These are phyloP conservation scores for Karalla daura DNA, from an alignment of 2,797 vertebrate species.

Conservation along the genomic window DNA sequence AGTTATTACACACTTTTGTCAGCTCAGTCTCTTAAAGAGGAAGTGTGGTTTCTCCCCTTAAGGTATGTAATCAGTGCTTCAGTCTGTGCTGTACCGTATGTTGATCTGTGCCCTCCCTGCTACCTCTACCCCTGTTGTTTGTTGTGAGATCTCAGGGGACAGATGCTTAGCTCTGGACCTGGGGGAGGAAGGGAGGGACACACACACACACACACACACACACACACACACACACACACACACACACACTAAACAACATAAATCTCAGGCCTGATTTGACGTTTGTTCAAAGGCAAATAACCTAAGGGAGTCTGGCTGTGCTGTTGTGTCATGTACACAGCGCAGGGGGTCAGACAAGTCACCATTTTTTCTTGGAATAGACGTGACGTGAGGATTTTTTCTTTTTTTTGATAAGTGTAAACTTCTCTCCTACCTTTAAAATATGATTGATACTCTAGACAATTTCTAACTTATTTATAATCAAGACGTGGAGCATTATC, in stretches of 20 bases:
- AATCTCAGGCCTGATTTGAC: conserved; percentile 37
- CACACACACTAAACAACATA: conserved; percentile 16
- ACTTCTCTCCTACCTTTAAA: too few relatives aligned
- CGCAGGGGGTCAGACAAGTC: background rate
- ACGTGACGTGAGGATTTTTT: background rate
- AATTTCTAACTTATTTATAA: too few relatives aligned
- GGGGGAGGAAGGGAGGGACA: conserved; percentile 21
- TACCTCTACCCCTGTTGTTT: background rate
- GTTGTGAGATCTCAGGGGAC: conserved; percentile 19
- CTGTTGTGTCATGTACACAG: conserved; percentile 2
- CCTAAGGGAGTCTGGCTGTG: conserved; percentile 24
- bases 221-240: conserved; percentile 20
- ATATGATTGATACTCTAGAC: too few relatives aligned
- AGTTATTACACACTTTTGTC: conserved; percentile 39
- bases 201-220: conserved; percentile 20
- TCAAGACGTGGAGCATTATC: background rate
- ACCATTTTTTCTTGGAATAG: conserved; percentile 1
- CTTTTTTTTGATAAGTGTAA: too few relatives aligned
- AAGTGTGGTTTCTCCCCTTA: conserved; percentile 16
- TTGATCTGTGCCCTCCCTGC: background rate
- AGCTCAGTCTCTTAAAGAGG: conserved; percentile 35
- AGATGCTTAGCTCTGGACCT: conserved; percentile 14
- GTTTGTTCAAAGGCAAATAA: conserved; percentile 49
- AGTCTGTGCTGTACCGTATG: background rate
- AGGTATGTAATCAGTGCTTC: conserved; percentile 22